These are phyloP conservation scores for Microcebus ravelobensis DNA, from an alignment of 2,113 vertebrate genomes.

Conservation along the genomic window DNA sequence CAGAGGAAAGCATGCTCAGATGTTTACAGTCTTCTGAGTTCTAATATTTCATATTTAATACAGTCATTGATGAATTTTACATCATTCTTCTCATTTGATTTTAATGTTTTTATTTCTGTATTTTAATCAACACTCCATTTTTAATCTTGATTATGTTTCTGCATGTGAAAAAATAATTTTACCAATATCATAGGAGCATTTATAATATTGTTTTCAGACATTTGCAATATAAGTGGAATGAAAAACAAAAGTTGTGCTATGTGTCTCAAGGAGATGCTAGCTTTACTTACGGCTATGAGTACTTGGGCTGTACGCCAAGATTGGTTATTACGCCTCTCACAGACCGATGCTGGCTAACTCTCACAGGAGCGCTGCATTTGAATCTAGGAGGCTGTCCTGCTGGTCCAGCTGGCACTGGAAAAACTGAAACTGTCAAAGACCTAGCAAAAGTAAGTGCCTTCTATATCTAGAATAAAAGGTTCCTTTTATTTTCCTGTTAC, in stretches of 20 bases:
- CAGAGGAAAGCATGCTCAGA: no score
- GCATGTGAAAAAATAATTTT: background rate
- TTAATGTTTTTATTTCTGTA: background rate
- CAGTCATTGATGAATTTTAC: background rate
- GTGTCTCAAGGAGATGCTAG: constrained; percentile 79
- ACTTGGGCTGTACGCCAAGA: constrained; percentile 82
- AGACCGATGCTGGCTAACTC: constrained; percentile 83
- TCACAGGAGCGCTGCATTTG: constrained; percentile 77
- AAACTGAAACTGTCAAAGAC: constrained; percentile 84
- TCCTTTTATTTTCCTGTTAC: background rate
- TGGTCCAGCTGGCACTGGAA: constrained; percentile 82
- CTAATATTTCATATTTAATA: background rate
- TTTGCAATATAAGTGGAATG: constrained; percentile 83
- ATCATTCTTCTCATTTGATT: background rate
- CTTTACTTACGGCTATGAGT: constrained; percentile 85
- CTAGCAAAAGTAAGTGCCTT: constrained; percentile 80
- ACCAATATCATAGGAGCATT: background rate
- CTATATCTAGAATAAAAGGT: background rate
- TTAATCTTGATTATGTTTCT: background rate
- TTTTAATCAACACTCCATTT: background rate
- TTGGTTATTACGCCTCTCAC: constrained; percentile 85
- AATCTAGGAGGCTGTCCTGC: constrained; percentile 82
- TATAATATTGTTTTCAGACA: constrained; percentile 75
- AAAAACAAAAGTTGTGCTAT: constrained; percentile 78
- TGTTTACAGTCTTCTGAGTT: background rate